Percentiles rank a stretch among this genome's conserved stretches.
phyloP scores from a whole-genome alignment of 2,888 invertebrate genomes.

The Chloroclystis v-ata region DNA sequence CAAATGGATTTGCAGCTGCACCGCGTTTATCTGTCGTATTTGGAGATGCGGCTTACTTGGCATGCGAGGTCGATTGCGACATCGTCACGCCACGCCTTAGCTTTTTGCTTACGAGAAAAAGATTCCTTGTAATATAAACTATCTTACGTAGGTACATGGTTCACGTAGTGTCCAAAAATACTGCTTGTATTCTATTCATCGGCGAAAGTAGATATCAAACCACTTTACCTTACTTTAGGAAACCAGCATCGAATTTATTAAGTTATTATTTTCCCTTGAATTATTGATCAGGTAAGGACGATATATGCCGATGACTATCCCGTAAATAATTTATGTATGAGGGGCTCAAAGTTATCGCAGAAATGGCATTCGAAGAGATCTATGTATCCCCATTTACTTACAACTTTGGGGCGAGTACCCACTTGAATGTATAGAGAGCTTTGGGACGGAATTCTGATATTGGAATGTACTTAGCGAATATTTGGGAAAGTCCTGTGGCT shows the following conservation, averaged over 20 bases:
- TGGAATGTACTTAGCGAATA: background rate
- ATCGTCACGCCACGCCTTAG: conserved; percentile 8
- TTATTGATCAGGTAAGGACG: conserved; percentile 6
- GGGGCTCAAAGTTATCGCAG: conserved; percentile 8
- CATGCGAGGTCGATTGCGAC: conserved; percentile 22
- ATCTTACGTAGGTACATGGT: no score
- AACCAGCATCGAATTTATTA: background rate
- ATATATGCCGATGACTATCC: conserved; percentile 8
- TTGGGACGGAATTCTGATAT: conserved; percentile 5
- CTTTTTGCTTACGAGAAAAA: conserved; percentile 4
- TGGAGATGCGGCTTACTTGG: conserved; percentile 24
- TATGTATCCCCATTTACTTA: background rate
- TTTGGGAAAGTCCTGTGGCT: background rate
- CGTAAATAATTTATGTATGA: conserved; percentile 14
- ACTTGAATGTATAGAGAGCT: background rate
- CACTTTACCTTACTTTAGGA: no score
- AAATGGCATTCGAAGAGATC: conserved; percentile 6
- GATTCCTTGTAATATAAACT: no score
- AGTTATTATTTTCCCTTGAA: conserved; percentile 6
- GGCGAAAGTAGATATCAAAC: no score
- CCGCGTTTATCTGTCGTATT: conserved; percentile 19
- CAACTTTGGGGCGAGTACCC: background rate
- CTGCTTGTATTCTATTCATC: no score
- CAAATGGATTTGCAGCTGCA: conserved; percentile 20
- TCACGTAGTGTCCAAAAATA: no score